Evolutionary conservation across 1,140 invertebrate genomes (phyloP).

Genomic region (Agrilus planipennis): DNA sequence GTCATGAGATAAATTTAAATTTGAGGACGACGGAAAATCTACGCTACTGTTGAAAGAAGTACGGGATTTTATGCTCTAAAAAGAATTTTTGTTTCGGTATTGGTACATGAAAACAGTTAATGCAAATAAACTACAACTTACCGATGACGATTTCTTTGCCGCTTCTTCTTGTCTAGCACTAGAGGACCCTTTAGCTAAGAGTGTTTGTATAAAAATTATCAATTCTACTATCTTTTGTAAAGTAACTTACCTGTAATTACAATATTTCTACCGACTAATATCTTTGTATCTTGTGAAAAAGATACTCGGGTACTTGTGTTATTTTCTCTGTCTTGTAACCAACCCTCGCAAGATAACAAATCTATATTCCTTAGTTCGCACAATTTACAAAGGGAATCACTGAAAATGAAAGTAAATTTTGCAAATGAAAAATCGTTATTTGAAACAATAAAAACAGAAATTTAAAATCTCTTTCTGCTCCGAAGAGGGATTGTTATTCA

Average conservation of each 20-base stretch:
- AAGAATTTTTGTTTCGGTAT: background rate
- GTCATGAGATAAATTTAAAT: conserved; percentile 15
- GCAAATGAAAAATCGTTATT: too few relatives aligned
- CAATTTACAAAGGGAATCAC: conserved; percentile 41
- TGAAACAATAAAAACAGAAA: too few relatives aligned
- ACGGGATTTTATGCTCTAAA: conserved; percentile 1
- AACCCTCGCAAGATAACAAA: conserved; percentile 47
- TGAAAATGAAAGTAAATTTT: conserved; percentile 30
- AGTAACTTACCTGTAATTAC: conserved; percentile 46
- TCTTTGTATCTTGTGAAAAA: conserved; percentile 48
- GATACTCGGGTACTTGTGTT: conserved; percentile 26
- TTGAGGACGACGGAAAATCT: conserved; percentile 38
- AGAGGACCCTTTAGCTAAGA: background rate
- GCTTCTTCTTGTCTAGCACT: background rate
- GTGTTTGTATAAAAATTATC: background rate
- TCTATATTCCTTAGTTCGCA: conserved; percentile 50
- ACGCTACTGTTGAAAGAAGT: conserved; percentile 41
- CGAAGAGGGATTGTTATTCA: too few relatives aligned
- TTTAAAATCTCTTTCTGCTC: too few relatives aligned
- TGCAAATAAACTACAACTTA: background rate
- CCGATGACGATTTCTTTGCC: background rate
- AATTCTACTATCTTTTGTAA: conserved; percentile 1
- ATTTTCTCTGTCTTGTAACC: conserved; percentile 47
- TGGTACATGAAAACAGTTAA: background rate
- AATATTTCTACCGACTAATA: conserved; percentile 58